Conservation (phyloP, 2,888 invertebrate genomes). For the Notodonta ziczac region DNA sequence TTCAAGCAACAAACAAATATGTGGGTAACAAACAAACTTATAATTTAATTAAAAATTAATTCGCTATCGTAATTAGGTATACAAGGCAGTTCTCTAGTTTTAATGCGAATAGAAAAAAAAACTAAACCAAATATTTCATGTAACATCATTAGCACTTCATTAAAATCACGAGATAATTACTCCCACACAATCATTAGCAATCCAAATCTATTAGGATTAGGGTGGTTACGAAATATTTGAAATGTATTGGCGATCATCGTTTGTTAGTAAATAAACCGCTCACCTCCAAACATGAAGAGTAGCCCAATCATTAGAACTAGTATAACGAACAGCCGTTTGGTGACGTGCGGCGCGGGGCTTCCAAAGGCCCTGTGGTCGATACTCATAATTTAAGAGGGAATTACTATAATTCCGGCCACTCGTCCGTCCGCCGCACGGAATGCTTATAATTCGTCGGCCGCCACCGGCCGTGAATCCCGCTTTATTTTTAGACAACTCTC, state of each 20-base stretch:
- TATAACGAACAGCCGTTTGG: conserved; percentile 63
- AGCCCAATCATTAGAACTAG: conserved; percentile 66
- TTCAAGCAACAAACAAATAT: too few species aligned
- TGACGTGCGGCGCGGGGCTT: conserved; percentile 63
- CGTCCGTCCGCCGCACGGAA: conserved; percentile 31
- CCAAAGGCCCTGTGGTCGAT: conserved; percentile 57
- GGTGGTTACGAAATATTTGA: not conserved
- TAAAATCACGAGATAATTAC: too few species aligned
- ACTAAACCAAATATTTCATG: too few species aligned
- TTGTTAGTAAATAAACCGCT: conserved; percentile 49
- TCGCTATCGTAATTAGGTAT: too few species aligned
- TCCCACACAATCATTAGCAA: too few species aligned
- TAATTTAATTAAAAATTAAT: too few species aligned
- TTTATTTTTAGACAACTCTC: conserved; percentile 66
- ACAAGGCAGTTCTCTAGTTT: too few species aligned
- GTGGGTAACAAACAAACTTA: too few species aligned
- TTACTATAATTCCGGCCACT: conserved; percentile 26
- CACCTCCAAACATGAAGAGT: conserved; percentile 73
- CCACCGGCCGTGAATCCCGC: conserved; percentile 59
- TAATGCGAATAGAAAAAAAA: too few species aligned
- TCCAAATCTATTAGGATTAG: conserved; percentile 2
- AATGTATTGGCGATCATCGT: not conserved
- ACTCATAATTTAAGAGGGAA: conserved; percentile 47
- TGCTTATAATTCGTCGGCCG: conserved; percentile 36
- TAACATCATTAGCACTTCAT: too few species aligned